A percentile compares a stretch with the other conserved stretches of the same genome.
phyloP scores from a whole-genome alignment of 2,797 vertebrate species.

The Gallinago solitaria region DNA sequence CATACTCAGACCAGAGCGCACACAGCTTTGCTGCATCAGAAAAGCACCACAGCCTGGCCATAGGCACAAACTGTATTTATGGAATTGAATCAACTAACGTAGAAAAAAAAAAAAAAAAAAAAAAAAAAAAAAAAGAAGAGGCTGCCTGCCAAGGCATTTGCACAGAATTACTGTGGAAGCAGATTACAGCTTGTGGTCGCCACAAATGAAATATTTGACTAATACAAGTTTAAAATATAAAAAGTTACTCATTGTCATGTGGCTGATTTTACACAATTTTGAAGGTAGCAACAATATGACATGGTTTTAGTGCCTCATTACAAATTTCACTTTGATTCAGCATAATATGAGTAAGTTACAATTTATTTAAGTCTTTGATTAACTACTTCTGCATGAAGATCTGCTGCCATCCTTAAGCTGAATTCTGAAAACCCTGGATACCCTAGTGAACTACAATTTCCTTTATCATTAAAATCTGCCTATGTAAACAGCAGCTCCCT shows the following conservation, averaged over 20 bases:
- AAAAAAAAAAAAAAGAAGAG: neutral
- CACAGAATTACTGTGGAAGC: slow-evolving; percentile 14
- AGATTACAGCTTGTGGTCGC: neutral
- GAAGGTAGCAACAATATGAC: neutral
- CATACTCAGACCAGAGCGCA: neutral
- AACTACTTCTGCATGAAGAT: neutral
- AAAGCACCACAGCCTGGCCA: neutral
- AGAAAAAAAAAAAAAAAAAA: neutral
- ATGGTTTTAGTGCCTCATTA: neutral
- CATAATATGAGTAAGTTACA: neutral
- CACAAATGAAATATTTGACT: slow-evolving; percentile 26
- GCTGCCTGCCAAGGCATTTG: slow-evolving; percentile 34
- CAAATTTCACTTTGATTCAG: neutral
- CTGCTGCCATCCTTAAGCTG: neutral
- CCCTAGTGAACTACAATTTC: neutral
- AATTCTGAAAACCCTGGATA: neutral
- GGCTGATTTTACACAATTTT: neutral
- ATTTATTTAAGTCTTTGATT: neutral
- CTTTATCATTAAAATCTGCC: neutral
- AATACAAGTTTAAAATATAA: neutral
- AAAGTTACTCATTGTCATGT: neutral
- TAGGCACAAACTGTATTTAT: slow-evolving; percentile 1
- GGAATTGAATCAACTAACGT: neutral
- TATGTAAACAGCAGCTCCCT: neutral
- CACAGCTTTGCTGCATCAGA: neutral